A percentile compares a stretch with the other conserved stretches of the same genome.
phyloP scores from a whole-genome alignment of 2,888 invertebrate species.

The Lasius platythorax region DNA sequence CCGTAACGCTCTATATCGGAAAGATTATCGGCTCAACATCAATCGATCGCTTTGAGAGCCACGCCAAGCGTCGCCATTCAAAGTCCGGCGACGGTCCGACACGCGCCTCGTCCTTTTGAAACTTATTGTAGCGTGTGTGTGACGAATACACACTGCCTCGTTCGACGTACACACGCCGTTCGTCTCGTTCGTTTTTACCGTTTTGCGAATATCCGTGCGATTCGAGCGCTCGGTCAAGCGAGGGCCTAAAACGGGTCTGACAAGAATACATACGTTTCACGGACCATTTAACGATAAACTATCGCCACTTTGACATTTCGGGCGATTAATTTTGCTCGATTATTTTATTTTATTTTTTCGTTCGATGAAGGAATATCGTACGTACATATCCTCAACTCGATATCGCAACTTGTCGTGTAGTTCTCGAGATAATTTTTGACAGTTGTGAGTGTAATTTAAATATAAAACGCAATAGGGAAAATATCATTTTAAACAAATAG shows the following conservation, averaged over 20 bases:
- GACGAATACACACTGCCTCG: conserved; percentile 46
- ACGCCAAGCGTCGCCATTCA: conserved; percentile 55
- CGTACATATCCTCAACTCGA: background rate
- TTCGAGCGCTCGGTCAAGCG: conserved; percentile 65
- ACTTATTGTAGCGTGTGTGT: conserved; percentile 50
- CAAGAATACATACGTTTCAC: conserved; percentile 44
- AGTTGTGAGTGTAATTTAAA: background rate
- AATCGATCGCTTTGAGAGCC: conserved; percentile 61
- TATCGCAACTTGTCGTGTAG: background rate
- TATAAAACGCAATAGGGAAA: background rate
- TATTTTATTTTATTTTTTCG: background rate
- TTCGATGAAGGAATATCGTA: background rate
- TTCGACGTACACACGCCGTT: background rate
- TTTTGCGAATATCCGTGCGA: conserved; percentile 68
- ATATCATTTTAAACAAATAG: background rate
- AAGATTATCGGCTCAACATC: conserved; percentile 50
- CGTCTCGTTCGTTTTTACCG: conserved; percentile 70
- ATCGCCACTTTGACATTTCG: background rate
- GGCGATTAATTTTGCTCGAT: background rate
- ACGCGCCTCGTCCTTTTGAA: conserved; percentile 50
- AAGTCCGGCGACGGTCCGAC: conserved; percentile 40
- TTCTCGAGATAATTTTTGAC: background rate
- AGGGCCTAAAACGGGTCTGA: conserved; percentile 43
- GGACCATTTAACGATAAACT: conserved; percentile 1
- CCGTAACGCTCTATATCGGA: conserved; percentile 33